Evolutionary conservation across 2,113 vertebrate genomes (phyloP).

Genomic region (Narcine bancroftii): DNA sequence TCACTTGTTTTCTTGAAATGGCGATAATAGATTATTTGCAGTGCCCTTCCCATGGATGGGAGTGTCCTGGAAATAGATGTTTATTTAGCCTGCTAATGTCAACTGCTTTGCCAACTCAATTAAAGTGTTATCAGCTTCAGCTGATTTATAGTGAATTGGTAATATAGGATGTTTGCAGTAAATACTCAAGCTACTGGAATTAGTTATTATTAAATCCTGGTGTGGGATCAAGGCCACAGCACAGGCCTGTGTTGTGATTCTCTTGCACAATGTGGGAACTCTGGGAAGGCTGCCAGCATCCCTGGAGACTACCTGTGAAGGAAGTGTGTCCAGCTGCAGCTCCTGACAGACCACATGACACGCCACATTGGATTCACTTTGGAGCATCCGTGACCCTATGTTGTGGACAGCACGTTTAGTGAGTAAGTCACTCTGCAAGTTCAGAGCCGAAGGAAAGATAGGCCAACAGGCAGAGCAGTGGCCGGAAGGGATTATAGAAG

Average conservation of each 20-base stretch:
- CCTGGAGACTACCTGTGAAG: too few species aligned
- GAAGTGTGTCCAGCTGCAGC: too few species aligned
- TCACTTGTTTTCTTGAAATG: neutral
- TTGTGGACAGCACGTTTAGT: too few species aligned
- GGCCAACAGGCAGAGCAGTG: too few species aligned
- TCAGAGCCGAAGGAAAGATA: too few species aligned
- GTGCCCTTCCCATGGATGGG: neutral
- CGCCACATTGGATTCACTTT: too few species aligned
- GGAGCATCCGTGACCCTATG: too few species aligned
- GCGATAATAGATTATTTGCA: neutral
- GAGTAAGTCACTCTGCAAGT: too few species aligned
- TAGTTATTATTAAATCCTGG: neutral
- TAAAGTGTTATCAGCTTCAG: neutral
- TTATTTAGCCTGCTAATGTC: neutral
- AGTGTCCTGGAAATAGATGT: neutral
- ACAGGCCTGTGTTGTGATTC: too few species aligned
- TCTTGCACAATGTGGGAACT: neutral
- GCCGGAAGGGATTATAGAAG: too few species aligned
- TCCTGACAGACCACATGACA: too few species aligned
- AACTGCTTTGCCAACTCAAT: neutral
- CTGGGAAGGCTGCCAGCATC: too few species aligned
- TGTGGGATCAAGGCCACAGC: neutral
- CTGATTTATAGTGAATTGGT: neutral
- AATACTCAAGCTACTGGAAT: neutral
- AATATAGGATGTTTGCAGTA: neutral